Evolutionary conservation across 92 coral and sea anemone genomes (phyloP).

Genomic region (Metridium senile): DNA sequence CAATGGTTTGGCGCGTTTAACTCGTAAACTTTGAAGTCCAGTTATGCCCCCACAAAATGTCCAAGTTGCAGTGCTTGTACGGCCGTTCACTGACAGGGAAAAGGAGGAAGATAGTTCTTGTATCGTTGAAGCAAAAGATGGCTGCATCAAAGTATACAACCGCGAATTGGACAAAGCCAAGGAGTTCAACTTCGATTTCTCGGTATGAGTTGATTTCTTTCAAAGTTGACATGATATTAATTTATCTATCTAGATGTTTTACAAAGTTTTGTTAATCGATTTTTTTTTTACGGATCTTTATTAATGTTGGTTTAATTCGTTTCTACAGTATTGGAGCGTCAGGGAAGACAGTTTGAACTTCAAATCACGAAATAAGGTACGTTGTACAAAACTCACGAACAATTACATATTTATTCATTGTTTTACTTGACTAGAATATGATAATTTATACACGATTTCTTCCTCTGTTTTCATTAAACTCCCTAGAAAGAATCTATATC

Average conservation of each 20-base stretch:
- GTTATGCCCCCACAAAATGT: constrained; percentile 66
- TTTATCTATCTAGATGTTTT: neutral
- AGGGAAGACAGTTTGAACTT: constrained; percentile 21
- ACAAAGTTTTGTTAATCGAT: neutral
- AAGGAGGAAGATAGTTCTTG: constrained; percentile 53
- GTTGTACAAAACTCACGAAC: neutral
- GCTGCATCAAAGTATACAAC: constrained; percentile 76
- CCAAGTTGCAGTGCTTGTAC: constrained; percentile 82
- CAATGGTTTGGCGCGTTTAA: constrained; percentile 63
- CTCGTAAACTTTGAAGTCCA: neutral
- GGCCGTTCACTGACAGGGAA: constrained; percentile 81
- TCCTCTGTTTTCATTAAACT: constrained; percentile 21
- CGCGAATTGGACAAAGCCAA: constrained; percentile 75
- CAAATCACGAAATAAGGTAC: constrained; percentile 50
- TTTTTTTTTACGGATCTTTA: neutral
- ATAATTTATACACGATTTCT: constrained; percentile 20
- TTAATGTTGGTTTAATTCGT: neutral
- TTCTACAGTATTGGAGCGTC: constrained; percentile 42
- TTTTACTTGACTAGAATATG: neutral
- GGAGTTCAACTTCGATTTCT: constrained; percentile 80
- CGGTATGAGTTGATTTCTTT: constrained; percentile 58
- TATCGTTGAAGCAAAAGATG: constrained; percentile 68
- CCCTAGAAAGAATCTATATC: neutral
- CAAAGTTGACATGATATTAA: neutral
- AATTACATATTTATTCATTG: neutral